Evolutionary conservation across 2,113 vertebrate species (phyloP).

Genomic region (Corythaeola cristata): DNA sequence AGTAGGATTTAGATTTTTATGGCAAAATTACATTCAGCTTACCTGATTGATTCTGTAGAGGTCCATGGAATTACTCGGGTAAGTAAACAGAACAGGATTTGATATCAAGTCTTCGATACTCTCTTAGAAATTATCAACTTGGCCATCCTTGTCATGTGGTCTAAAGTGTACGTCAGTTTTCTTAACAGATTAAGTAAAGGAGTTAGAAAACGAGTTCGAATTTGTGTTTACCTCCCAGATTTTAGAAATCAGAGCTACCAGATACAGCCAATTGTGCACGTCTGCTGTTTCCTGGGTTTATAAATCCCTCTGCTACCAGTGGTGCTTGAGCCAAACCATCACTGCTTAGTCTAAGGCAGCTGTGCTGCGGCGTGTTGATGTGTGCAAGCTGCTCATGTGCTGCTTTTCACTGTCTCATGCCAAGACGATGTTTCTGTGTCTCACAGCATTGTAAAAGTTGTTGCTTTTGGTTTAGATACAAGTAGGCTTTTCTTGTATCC

Average conservation of each 20-base stretch:
- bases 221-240: background rate
- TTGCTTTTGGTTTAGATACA: background rate
- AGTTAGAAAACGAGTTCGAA: background rate
- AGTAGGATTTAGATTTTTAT: background rate
- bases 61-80: background rate
- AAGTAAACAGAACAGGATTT: background rate
- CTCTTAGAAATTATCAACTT: background rate
- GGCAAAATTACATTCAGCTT: background rate
- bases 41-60: background rate
- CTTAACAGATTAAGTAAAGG: background rate
- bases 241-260: background rate
- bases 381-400: background rate
- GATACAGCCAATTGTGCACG: background rate
- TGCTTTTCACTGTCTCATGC: accelerated
- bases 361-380: accelerated
- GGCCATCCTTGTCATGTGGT: background rate
- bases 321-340: background rate
- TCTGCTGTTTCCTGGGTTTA: background rate
- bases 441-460: background rate
- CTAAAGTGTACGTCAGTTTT: background rate
- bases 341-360: background rate
- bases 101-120: background rate
- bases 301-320: background rate
- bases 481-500: background rate
- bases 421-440: background rate